Evolutionary conservation across 2,888 invertebrate genomes (phyloP), one percentile per base, ranked within the genome.

Genomic region (Oeneis ivallda): DNA sequence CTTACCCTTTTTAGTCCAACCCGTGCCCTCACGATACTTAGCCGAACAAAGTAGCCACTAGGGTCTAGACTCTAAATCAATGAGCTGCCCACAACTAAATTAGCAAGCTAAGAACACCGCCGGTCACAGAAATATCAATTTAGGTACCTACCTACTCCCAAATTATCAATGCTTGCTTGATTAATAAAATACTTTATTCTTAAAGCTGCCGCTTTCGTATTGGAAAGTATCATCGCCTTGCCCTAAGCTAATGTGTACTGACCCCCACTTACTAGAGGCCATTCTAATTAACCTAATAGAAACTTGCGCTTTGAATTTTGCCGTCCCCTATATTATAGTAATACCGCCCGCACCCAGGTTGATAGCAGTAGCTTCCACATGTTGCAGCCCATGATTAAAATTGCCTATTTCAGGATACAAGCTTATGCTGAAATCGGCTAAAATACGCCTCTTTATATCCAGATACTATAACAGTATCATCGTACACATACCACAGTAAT

Each of bases 401-500:
- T 56, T 56, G 39, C 41, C 56, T 41, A 56, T 56, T 19, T 37
- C 37, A 54, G 17, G 10, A 9, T 19, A 19, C 45, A 58, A 45
- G 67, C 67, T 64, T 57, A 57, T 61, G 52, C 62, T 49, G 26
- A 41, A 64, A 65, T 41, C 45, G 47, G 61, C 53, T 62, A 64
- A 67, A 57, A 52, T 61, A 62, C 19, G 67, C 53, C 60, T 59
- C 67, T 67, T 67, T 65, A 67, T 62, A 65, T 60, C 56, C 50
- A 41, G 0, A 62, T 15, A 64, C 1, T n/a, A n/a, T 60, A 60
- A 34, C 19, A 60, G 56, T 57, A 50, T 34, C 39, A 59, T 54
- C 66, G 53, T 65, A 65, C 43, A 58, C 61, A n/a, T n/a, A 58
- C 64, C 62, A 54, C 62, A 64, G 60, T 61, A 68, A 68, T 70